Base-by-base conservation (phyloP, 2,888 invertebrate genomes). In the Poecilus cupreus region DNA sequence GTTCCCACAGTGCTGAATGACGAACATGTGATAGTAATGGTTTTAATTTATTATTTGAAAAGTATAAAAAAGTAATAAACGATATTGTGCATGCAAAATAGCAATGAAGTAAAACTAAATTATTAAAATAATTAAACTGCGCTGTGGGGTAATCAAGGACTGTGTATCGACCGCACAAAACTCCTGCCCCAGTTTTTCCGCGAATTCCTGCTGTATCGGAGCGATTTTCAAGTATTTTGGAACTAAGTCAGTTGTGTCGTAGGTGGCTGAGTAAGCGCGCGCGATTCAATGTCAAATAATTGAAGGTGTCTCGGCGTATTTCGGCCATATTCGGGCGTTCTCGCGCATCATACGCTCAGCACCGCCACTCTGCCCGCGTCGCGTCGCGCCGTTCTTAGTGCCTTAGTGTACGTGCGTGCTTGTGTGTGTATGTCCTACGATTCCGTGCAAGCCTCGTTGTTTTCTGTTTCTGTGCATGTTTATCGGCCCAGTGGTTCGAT, bases 231-330 rank as follows among this genome's bases (percentile, higher is more conserved):
- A 8, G n/a, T 22, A 13, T 8, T 32, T 39, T 20, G 2, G 64
- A 68, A 18, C 18, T 68, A 68, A 68, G 64, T 68, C 18, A 68
- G 37, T 10, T 51, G 32, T 20, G 20, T 68, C 39, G 37, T 68
- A 68, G 64, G 64, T 68, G 37, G 64, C 72, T 72, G 5, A 72
- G 46, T 13, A 60, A 18, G 54, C 54, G 43, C 72, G 72, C 32
- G 43, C 16, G 22, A 72, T 70, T 80, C 80, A 80, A 80, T 80
- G 80, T 80, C 80, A 80, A 72, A 80, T 72, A 80, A 80, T 80
- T 80, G 72, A 80, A 72, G 80, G 80, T 72, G 80, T 72, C 54
- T 80, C 80, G 80, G 70, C 72, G 70, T 51, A 72, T 72, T 72
- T 80, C 80, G 80, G 80, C 24, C 54, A 80, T 70, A 72, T 80